Evolutionary conservation across 2,797 vertebrate species (phyloP).

Genomic region (Agapornis canus): DNA sequence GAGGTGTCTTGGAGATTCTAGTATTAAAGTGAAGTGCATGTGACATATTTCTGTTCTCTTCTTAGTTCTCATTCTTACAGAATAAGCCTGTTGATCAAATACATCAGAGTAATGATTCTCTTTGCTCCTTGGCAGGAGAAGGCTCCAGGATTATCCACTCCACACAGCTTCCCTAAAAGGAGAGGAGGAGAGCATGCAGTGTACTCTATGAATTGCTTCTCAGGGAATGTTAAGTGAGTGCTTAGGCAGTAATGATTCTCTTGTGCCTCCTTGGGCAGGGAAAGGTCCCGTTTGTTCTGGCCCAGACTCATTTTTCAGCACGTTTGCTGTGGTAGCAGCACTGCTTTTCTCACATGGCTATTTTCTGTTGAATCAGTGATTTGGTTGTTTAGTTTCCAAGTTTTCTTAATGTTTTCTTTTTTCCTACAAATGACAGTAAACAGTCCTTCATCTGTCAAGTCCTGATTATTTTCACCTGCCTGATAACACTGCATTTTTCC

Average conservation of each 20-base stretch:
- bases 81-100: neutral
- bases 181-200: neutral
- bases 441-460: neutral
- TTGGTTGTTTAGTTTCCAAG: slow-evolving; percentile 46
- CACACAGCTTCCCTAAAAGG: slow-evolving; percentile 27
- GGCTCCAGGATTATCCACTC: neutral
- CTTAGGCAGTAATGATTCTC: neutral
- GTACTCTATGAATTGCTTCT: neutral
- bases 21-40: rapidly evolving
- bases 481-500: neutral
- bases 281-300: neutral
- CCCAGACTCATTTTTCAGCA: neutral
- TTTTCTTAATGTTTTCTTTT: neutral
- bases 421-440: neutral
- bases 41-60: neutral
- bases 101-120: neutral
- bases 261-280: neutral
- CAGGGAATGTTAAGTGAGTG: neutral
- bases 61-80: neutral
- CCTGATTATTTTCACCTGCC: slow-evolving; percentile 17
- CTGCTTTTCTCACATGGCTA: neutral
- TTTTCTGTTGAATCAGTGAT: slow-evolving; percentile 8
- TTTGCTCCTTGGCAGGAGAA: neutral
- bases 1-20: neutral
- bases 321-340: neutral